These are phyloP conservation scores for Fopius arisanus DNA, from an alignment of 1,140 invertebrate species.

Conservation along the genomic window DNA sequence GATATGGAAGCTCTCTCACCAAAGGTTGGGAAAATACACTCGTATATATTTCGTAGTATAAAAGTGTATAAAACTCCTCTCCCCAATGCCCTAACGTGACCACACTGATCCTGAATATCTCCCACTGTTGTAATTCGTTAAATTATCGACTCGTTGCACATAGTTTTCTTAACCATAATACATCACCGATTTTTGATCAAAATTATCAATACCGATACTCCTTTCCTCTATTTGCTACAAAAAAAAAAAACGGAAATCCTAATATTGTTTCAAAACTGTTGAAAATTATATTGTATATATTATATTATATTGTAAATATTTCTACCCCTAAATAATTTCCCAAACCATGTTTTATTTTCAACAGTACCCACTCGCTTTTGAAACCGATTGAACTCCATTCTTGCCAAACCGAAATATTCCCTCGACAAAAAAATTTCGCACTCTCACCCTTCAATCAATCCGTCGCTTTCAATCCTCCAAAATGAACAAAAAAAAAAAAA, in stretches of 20 bases:
- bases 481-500: conserved; percentile 8
- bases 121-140: background rate
- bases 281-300: too few species aligned
- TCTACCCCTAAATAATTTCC: too few species aligned
- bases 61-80: conserved; percentile 23
- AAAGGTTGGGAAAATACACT: background rate
- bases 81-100: conserved; percentile 4
- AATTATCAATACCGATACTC: too few species aligned
- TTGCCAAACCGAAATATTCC: background rate
- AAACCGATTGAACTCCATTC: background rate
- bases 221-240: too few species aligned
- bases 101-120: conserved; percentile 2
- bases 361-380: too few species aligned
- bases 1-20: conserved; percentile 59
- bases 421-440: background rate
- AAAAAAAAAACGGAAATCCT: too few species aligned
- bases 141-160: background rate
- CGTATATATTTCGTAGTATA: conserved; percentile 28
- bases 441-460: background rate
- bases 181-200: too few species aligned
- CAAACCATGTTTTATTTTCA: too few species aligned
- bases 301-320: too few species aligned
- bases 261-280: too few species aligned
- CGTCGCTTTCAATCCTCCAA: background rate
- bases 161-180: too few species aligned